Percentiles rank a stretch among this genome's conserved stretches.
phyloP scores from a whole-genome alignment of 2,797 vertebrate genomes.

The Orestias chungarensis region DNA sequence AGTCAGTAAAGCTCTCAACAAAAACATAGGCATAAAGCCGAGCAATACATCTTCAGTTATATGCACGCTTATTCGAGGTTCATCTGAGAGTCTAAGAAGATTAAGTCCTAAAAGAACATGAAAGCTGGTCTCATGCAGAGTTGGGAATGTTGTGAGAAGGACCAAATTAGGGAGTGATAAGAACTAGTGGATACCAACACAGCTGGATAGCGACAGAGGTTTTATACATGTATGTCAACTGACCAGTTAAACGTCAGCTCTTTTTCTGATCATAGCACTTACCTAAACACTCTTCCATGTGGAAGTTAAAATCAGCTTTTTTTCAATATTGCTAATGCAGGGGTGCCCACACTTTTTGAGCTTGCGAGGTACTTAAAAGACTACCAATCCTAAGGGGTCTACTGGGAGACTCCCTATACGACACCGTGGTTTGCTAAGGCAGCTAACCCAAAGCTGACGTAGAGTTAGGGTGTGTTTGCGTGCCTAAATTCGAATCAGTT shows the following conservation, averaged over 20 bases:
- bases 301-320: background rate
- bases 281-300: background rate
- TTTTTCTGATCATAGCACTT: background rate
- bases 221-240: constrained; percentile 10
- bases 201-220: constrained; percentile 30
- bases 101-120: constrained; percentile 32
- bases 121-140: constrained; percentile 49
- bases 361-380: too few relatives aligned
- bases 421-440: too few relatives aligned
- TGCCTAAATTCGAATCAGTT: too few relatives aligned
- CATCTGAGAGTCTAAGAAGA: constrained; percentile 19
- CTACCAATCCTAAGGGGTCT: too few relatives aligned
- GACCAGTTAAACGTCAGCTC: background rate
- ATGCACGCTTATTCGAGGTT: constrained; percentile 16
- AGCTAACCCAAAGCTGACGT: too few relatives aligned
- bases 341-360: too few relatives aligned
- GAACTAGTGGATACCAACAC: constrained; percentile 49
- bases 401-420: too few relatives aligned
- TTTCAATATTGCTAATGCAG: background rate
- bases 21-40: constrained; percentile 10
- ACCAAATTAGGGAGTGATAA: constrained; percentile 57
- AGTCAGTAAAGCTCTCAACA: constrained; percentile 33
- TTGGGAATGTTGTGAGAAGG: constrained; percentile 55
- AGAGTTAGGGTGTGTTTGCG: too few relatives aligned
- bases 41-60: background rate